These are phyloP conservation scores for Herpailurus yagouaroundi DNA, from an alignment of 2,113 vertebrate genomes.

Conservation along the genomic window DNA sequence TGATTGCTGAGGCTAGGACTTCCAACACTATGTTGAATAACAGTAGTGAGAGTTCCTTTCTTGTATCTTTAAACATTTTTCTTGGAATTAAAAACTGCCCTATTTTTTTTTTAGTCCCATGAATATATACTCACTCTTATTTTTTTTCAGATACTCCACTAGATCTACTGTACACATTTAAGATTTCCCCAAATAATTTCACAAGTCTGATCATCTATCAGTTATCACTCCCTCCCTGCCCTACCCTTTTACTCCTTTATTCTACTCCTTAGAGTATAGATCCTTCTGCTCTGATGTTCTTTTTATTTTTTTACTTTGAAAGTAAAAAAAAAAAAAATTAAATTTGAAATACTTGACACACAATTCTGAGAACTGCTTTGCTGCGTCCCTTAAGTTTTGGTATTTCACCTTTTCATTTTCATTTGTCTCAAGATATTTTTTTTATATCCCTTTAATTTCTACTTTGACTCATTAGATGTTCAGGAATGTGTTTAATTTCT, in stretches of 20 bases:
- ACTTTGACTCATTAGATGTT: background rate
- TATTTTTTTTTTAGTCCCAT: background rate
- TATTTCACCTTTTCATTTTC: background rate
- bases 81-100: background rate
- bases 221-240: background rate
- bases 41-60: background rate
- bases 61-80: background rate
- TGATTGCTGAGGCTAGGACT: too few relatives aligned
- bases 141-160: background rate
- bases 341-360: background rate
- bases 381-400: background rate
- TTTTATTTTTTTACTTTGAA: background rate
- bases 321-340: background rate
- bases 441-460: background rate
- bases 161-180: background rate
- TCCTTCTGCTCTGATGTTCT: background rate
- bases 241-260: background rate
- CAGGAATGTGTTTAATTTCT: background rate
- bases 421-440: background rate
- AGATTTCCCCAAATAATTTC: background rate
- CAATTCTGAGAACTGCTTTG: background rate
- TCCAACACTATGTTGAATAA: too few relatives aligned
- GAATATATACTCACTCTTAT: background rate
- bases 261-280: background rate
- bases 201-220: background rate